These are phyloP conservation scores for Ptychochromis oligacanthus DNA, from an alignment of 2,113 vertebrate genomes.

Conservation along the genomic window DNA sequence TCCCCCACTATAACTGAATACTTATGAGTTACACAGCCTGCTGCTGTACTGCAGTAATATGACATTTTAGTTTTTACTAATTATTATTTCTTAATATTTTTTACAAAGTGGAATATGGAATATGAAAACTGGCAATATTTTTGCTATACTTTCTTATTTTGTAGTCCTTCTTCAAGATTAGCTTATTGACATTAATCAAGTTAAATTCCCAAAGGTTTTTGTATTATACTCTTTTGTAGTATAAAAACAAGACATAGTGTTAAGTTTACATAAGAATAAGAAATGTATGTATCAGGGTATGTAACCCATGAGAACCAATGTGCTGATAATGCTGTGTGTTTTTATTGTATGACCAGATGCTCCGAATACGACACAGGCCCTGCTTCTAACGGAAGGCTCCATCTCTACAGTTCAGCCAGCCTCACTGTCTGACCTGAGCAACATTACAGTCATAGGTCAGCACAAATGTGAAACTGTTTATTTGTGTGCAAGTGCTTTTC, in stretches of 20 bases:
- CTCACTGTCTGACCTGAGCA: constrained; percentile 74
- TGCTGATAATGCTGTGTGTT: neutral
- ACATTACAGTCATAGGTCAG: constrained; percentile 78
- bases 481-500: neutral
- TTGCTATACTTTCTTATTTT: neutral
- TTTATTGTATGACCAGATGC: constrained; percentile 40
- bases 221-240: neutral
- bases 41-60: neutral
- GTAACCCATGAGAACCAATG: rapidly evolving
- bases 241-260: neutral
- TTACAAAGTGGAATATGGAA: neutral
- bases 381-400: constrained; percentile 80
- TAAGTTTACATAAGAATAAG: neutral
- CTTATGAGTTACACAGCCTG: neutral
- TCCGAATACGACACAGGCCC: constrained; percentile 75
- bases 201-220: neutral
- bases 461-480: neutral
- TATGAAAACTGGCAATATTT: neutral
- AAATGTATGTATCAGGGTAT: neutral
- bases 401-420: constrained; percentile 71
- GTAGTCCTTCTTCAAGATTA: neutral
- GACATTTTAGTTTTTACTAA: neutral
- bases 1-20: rapidly evolving
- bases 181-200: neutral
- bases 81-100: neutral